Percentiles rank a stretch among this genome's conserved stretches.
Evolutionary conservation across 2,797 vertebrate species (phyloP).

Genomic region (Dryobates pubescens): DNA sequence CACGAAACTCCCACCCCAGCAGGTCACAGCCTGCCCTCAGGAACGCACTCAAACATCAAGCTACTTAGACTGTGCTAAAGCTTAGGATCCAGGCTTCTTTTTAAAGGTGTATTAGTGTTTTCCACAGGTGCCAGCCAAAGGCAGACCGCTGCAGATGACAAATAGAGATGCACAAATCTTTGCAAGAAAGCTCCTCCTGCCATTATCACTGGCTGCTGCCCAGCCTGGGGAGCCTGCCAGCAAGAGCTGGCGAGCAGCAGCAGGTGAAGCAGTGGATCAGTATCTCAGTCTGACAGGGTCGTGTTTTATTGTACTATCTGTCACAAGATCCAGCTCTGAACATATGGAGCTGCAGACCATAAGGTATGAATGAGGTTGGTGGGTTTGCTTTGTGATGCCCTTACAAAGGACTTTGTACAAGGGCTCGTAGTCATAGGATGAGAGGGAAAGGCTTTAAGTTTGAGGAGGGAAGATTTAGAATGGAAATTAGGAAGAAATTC

Average conservation of each 20-base stretch:
- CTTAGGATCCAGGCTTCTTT: background rate
- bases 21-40: background rate
- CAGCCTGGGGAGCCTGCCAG: slow-evolving; percentile 57
- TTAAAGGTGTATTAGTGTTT: background rate
- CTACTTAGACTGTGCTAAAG: background rate
- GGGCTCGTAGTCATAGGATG: too few relatives aligned
- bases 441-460: too few relatives aligned
- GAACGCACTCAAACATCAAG: background rate
- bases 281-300: slow-evolving; percentile 11
- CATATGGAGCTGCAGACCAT: slow-evolving; percentile 21
- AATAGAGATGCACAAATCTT: background rate
- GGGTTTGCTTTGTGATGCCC: background rate
- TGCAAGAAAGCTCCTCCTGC: background rate
- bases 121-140: background rate
- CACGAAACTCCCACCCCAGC: background rate
- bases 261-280: background rate
- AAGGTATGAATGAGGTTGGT: background rate
- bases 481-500: too few relatives aligned
- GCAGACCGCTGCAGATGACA: background rate
- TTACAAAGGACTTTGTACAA: background rate
- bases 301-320: background rate
- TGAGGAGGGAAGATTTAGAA: too few relatives aligned
- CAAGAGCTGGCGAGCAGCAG: background rate
- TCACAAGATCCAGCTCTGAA: background rate
- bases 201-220: slow-evolving; percentile 26